A percentile compares a stretch with the other conserved stretches of the same genome.
Conservation (phyloP, 2,113 vertebrate species). For the Brachyhypopomus gauderio region DNA sequence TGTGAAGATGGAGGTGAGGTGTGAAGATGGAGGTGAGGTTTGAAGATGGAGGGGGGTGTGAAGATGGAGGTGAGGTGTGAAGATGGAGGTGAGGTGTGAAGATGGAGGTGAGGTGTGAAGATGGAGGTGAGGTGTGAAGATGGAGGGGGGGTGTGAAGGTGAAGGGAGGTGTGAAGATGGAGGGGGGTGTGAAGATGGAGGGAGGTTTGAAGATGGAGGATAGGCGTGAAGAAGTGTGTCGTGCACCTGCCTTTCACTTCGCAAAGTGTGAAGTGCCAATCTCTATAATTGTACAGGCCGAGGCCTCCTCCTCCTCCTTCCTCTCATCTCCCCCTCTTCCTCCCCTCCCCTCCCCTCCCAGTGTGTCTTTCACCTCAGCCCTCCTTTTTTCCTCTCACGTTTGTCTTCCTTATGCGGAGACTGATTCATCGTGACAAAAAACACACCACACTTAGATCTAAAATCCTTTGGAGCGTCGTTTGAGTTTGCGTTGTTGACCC, state of each 20-base stretch:
- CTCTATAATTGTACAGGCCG: slow-evolving; percentile 37
- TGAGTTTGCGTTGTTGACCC: slow-evolving; percentile 9
- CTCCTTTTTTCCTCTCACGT: neutral
- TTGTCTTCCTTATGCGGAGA: slow-evolving; percentile 19
- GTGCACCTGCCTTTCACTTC: slow-evolving; percentile 5
- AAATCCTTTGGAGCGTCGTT: slow-evolving; percentile 11
- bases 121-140: too few species aligned
- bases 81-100: slow-evolving; percentile 30
- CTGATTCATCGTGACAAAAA: slow-evolving; percentile 50
- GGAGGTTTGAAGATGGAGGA: slow-evolving; percentile 24
- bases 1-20: slow-evolving; percentile 40
- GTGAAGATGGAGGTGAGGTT: too few species aligned
- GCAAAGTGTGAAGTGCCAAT: slow-evolving; percentile 34
- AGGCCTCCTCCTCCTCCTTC: slow-evolving; percentile 23
- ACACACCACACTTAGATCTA: slow-evolving; percentile 19
- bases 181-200: slow-evolving; percentile 31
- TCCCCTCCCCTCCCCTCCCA: slow-evolving; percentile 13
- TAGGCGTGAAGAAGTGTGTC: slow-evolving; percentile 19
- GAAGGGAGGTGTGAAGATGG: slow-evolving; percentile 37
- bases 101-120: slow-evolving; percentile 31
- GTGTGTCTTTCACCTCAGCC: slow-evolving; percentile 23
- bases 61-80: too few species aligned
- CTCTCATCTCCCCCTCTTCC: neutral
- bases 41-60: slow-evolving; percentile 19
- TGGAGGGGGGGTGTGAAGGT: slow-evolving; percentile 56